Evolutionary conservation across 2,113 vertebrate species (phyloP).

Genomic region (Crotalus helleri): DNA sequence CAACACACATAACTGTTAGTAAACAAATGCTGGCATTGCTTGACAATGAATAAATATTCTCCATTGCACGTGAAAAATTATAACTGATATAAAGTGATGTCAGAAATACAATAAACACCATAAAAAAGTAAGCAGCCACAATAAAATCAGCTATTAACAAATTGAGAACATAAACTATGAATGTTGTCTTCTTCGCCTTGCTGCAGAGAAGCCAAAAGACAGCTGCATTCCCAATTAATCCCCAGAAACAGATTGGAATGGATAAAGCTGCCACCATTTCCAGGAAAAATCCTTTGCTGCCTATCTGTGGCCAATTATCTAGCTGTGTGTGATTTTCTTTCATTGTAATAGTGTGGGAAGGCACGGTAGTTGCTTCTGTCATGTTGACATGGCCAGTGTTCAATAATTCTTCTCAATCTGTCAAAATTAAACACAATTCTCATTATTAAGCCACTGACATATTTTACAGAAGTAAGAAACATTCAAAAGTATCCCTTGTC

Average conservation of each 20-base stretch:
- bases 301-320: background rate
- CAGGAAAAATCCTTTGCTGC: background rate
- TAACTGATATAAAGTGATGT: background rate
- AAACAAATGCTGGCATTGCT: conserved; percentile 17
- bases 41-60: background rate
- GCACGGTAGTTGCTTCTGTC: background rate
- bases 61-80: background rate
- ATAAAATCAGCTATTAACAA: background rate
- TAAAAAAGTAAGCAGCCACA: conserved; percentile 3
- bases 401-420: conserved; percentile 6
- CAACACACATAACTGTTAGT: conserved; percentile 8
- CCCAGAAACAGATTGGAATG: background rate
- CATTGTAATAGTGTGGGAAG: background rate
- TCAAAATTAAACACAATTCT: conserved; percentile 5
- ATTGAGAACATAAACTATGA: background rate
- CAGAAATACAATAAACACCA: background rate
- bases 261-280: background rate
- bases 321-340: background rate
- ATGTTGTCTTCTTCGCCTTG: conserved; percentile 20
- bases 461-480: background rate
- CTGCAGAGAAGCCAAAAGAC: conserved; percentile 24
- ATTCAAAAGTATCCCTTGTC: background rate
- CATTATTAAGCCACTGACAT: background rate
- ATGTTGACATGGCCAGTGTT: background rate
- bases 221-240: background rate